Evolutionary conservation across 2,797 vertebrate genomes (phyloP), one percentile per base, ranked within the genome.

Genomic region (Poecilia picta): DNA sequence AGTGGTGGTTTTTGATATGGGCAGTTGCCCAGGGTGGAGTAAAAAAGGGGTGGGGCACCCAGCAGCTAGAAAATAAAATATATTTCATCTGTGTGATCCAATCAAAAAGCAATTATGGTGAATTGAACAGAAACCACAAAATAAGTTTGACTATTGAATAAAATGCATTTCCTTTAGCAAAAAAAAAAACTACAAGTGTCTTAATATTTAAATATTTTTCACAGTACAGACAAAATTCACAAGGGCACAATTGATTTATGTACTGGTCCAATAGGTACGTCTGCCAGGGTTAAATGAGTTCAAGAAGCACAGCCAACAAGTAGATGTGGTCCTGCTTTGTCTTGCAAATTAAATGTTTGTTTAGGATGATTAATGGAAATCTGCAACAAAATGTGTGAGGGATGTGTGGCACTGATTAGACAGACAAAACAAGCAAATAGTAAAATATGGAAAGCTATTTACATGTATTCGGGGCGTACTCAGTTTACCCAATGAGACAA

Each of bases 281-380:
- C 15, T 41, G 6, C 51, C 45, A 31, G 62, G 4, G 8, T 45
- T 53, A 53, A 75, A 73, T 59, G 11, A 45, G 33, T 55, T 72
- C 55, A 11, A 77, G 25, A 71, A 73, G 46, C 57, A 46, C 1
- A 31, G n/a, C 6, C 68, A n/a, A 51, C 4, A 45, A 55, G 18
- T 11, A 59, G 25, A 57, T 11, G 8, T 31, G 20, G 20, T 31
- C 16, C 73, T 73, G 49, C 12, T 89, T 90, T 89, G 81, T 84
- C 73, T 87, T 82, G 86, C 78, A 91, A 89, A 93, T 8, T 18
- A 62, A 18, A 28, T 3, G 1, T 86, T 88, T 81, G 79, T 75
- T 76, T 81, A 49, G 6, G 23, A 10, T 25, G 55, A 46, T 49
- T 23, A 10, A 72, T 62, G 62, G 16, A 82, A 76, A 20, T 31